phyloP scores from a whole-genome alignment of 2,797 vertebrate genomes.

The Triplophysa bombifrons region DNA sequence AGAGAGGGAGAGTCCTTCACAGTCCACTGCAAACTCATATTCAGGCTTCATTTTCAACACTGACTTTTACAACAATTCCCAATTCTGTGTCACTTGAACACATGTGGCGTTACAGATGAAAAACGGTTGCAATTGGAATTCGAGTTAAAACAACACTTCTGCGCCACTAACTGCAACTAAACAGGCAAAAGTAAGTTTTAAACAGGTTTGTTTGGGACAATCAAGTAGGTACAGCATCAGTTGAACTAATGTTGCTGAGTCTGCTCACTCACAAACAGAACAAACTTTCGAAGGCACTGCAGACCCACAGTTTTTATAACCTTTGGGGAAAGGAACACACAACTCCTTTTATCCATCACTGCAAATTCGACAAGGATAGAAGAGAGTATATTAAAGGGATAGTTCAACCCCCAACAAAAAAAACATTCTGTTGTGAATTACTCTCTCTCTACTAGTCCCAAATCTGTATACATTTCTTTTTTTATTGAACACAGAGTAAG shows the following conservation, averaged over 20 bases:
- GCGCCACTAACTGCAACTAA: neutral
- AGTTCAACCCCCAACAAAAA: no score
- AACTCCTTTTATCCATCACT: neutral
- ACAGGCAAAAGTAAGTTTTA: neutral
- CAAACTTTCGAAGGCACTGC: neutral
- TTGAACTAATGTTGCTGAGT: conserved; percentile 23
- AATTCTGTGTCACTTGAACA: neutral
- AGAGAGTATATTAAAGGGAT: neutral
- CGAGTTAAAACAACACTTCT: neutral
- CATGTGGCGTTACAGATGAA: neutral
- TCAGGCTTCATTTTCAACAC: neutral
- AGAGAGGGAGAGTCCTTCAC: neutral
- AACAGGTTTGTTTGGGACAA: neutral
- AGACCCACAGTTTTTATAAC: conserved; percentile 28
- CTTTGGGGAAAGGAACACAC: neutral
- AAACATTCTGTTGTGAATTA: no score
- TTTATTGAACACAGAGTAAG: no score
- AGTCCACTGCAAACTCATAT: neutral
- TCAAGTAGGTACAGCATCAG: neutral
- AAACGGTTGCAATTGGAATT: neutral
- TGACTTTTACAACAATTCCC: neutral
- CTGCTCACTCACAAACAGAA: conserved; percentile 34
- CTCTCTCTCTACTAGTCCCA: no score
- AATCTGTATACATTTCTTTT: no score
- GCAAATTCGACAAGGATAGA: neutral